Base-by-base conservation (phyloP, 2,797 vertebrate species). In the Liparis tanakae region DNA sequence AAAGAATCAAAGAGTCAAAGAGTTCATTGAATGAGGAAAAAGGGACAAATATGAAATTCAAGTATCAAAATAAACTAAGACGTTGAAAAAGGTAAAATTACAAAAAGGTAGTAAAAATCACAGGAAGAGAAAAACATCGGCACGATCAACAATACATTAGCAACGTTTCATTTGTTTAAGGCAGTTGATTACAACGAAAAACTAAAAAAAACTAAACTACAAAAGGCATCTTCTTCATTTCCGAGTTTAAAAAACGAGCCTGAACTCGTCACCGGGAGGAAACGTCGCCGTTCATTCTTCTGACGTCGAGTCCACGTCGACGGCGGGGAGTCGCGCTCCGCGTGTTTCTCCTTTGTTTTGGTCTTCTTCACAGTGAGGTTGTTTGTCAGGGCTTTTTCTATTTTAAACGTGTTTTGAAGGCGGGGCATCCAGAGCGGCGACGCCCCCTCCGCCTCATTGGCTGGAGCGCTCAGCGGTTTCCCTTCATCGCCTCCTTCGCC, bases 401-500 rank as follows among this genome's bases (percentile, higher is more conserved):
- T 30, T 30, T 30, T 30, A 30, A 30, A 30, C 25, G 25, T 30
- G n/a, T n/a, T 50, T 3, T 76, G 85, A 84, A 88, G 89, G 90
- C 90, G 87, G 90, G 77, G 89, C 85, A 67, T 85, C 73, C 80
- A 80, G 84, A 88, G 83, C 65, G 87, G 66, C 66, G 33, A 63
- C 77, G 76, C 85, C 85, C 87, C 85, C 82, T 83, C 84, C 89
- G 91, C 91, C 90, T 89, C 88, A 90, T 90, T 89, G 90, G 92
- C 91, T 91, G 90, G 90, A 87, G 91, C 88, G 39, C 10, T 41
- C 98, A 99, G 91, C 96, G 97, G 91, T 95, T 98, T 94, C 96
- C 97, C 95, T 99, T 99, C 97, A 99, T 99, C 81, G 97, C 97
- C 79, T 99, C 98, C 96, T 99, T 99, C 93, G 98, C 96, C 85